Evolutionary conservation across 2,113 vertebrate species (phyloP).

Genomic region (Fulica atra): DNA sequence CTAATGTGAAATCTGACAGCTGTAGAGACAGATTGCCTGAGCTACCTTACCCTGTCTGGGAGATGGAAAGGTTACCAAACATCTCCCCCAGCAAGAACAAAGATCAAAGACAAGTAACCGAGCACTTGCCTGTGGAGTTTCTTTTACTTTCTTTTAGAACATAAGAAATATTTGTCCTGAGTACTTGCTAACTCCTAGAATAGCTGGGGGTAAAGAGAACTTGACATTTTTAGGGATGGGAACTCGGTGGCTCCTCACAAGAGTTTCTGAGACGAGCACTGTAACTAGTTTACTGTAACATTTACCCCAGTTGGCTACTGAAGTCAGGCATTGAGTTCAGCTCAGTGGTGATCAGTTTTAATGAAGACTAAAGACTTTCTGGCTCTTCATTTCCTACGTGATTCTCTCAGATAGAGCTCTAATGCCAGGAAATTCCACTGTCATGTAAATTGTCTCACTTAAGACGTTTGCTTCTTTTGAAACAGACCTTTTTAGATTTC

Average conservation of each 20-base stretch:
- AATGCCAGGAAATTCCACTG: neutral
- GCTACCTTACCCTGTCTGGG: neutral
- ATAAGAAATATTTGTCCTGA: neutral
- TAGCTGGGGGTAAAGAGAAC: neutral
- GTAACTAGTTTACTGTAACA: neutral
- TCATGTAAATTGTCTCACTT: neutral
- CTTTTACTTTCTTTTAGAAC: neutral
- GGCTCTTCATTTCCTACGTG: constrained; percentile 1
- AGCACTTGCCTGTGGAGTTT: neutral
- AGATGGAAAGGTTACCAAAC: neutral
- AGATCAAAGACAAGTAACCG: neutral
- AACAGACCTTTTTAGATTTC: neutral
- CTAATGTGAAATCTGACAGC: neutral
- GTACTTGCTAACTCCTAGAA: neutral
- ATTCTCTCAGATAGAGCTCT: neutral
- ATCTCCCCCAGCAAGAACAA: neutral
- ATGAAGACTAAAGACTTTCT: neutral
- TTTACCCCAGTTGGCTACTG: neutral
- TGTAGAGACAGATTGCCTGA: neutral
- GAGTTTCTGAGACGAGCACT: neutral
- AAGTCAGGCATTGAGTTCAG: neutral
- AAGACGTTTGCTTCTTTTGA: constrained; percentile 9
- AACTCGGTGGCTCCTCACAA: neutral
- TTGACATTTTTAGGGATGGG: neutral
- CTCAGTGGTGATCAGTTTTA: constrained; percentile 26